phyloP scores from a whole-genome alignment of 53 echinoderm and acorn worm species.

The Mesocentrotus franciscanus region DNA sequence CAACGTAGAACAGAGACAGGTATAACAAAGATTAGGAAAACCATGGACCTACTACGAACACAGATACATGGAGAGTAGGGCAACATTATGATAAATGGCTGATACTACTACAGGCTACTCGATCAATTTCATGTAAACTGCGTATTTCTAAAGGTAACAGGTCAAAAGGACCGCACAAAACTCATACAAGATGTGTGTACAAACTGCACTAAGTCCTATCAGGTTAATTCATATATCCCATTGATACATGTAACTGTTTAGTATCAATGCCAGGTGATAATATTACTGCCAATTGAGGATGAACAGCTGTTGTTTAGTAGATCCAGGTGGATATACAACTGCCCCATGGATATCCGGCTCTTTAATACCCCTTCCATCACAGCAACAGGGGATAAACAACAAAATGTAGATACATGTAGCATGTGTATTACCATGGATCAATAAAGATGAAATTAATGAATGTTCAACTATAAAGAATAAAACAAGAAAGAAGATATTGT shows the following conservation, averaged over 20 bases:
- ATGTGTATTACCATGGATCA: too few relatives aligned
- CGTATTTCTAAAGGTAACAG: not conserved
- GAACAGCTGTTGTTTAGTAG: conserved; percentile 22
- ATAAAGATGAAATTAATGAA: too few relatives aligned
- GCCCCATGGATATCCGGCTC: not conserved
- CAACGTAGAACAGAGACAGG: too few relatives aligned
- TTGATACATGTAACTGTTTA: not conserved
- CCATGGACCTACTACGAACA: too few relatives aligned
- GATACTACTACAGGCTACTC: too few relatives aligned
- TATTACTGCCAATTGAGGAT: not conserved
- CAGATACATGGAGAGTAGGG: too few relatives aligned
- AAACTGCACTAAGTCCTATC: not conserved
- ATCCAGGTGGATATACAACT: not conserved
- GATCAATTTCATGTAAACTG: not conserved
- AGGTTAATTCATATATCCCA: not conserved
- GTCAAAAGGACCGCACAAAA: not conserved
- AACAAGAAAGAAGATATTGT: too few relatives aligned
- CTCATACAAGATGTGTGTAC: not conserved
- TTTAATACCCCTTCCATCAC: not conserved
- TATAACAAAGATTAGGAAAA: too few relatives aligned
- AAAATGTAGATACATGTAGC: too few relatives aligned
- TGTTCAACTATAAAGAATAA: too few relatives aligned
- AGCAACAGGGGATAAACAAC: not conserved
- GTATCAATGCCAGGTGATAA: not conserved
- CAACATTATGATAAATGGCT: too few relatives aligned